Evolutionary conservation across 2,113 vertebrate genomes (phyloP), one percentile per base, ranked within the genome.

Genomic region (Asarcornis scutulata): DNA sequence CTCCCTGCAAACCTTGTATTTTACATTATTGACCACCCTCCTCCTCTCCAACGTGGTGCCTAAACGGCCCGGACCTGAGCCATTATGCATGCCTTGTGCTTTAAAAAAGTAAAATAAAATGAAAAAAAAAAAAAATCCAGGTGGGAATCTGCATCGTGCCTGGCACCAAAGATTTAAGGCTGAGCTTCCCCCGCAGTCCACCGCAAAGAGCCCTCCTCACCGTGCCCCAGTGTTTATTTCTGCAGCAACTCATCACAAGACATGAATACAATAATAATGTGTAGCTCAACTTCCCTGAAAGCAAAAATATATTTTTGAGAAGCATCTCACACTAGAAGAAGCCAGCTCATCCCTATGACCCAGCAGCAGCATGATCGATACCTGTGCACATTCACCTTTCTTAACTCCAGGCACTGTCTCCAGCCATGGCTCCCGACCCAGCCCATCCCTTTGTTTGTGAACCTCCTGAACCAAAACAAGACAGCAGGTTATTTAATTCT

Each of bases 381-480:
- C 6, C 2, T 36, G 12, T 1, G 4, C 25, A 20, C 5, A 1
- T 11, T 62, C 48, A 44, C 16, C 2, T 48, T 7, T 17, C 68
- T 11, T 10, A 10, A 29, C 7, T 22, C 46, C 42, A 25, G 8
- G 17, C 44, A 27, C 32, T 1, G 2, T 36, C 27, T 75, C 36
- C 58, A 83, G 40, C 38, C 58, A 4, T 0, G 0, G 21, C n/a
- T 88, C 50, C 67, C 12, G 27, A 29, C 26, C 66, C 74, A 83
- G 23, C 21, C 44, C 68, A 44, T 29, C 16, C 20, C 17, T 93
- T 36, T 67, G 50, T 52, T 44, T 59, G 26, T 36, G 60, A 84
- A 94, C 22, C n/a, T 67, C 56, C 17, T 27, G 58, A 82, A 21
- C 13, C 36, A 27, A 60, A 90, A 42, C 2, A 50, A 73, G 58